Evolutionary conservation across 2,888 invertebrate species (phyloP).

Genomic region (Ormyrus labotus): DNA sequence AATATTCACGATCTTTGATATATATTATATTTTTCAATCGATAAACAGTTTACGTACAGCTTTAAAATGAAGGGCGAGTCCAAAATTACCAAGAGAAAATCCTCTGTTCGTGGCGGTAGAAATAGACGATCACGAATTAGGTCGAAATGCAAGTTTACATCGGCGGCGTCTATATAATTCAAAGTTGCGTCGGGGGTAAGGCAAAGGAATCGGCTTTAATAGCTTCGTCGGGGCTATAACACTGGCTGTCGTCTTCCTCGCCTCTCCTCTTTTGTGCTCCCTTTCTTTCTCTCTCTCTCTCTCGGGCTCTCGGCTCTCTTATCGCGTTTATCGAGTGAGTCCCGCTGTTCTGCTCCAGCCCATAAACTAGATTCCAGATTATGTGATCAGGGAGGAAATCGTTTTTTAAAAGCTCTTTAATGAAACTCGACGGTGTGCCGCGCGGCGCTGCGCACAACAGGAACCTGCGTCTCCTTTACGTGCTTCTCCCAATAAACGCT

Average conservation of each 20-base stretch:
- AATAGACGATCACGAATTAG: neutral
- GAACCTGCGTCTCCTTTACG: neutral
- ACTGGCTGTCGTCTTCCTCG: neutral
- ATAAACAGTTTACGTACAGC: neutral
- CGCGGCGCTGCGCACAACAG: no score
- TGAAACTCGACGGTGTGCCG: constrained; percentile 17
- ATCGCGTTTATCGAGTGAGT: constrained; percentile 34
- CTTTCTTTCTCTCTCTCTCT: neutral
- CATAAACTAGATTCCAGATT: constrained; percentile 47
- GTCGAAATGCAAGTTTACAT: constrained; percentile 7
- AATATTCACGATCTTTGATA: no score
- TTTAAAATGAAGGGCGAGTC: neutral
- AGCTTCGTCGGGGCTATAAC: constrained; percentile 28
- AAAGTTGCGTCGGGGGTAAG: constrained; percentile 17
- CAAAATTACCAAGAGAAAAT: neutral
- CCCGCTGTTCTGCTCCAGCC: constrained; percentile 7
- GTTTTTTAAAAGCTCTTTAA: constrained; percentile 41
- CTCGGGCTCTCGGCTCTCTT: constrained; percentile 17
- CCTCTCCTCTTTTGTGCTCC: constrained; percentile 19
- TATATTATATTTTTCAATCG: no score
- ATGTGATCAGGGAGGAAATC: constrained; percentile 42
- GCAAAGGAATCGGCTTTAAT: constrained; percentile 25
- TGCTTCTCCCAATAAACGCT: neutral
- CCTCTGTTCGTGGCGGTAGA: neutral
- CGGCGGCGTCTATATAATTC: constrained; percentile 14